Evolutionary conservation across 2,888 invertebrate genomes (phyloP), one percentile per base, ranked within the genome.

Genomic region (Melipona beecheii): DNA sequence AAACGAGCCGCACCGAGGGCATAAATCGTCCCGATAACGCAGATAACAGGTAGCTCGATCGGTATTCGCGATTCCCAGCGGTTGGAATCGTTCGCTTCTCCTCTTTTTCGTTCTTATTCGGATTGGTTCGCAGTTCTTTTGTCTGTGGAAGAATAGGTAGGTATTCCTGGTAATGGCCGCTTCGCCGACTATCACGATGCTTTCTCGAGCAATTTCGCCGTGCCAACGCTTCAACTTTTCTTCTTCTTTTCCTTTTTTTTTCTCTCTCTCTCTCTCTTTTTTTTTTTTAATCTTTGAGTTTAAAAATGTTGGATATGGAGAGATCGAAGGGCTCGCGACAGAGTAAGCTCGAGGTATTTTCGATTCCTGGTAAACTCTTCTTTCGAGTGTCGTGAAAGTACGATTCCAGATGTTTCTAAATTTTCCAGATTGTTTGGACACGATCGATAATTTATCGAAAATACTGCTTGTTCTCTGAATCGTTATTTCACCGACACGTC

Each of bases 21-120:
- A 87, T 89, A 87, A 84, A 87, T 88, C 82, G 87, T 85, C 31
- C 77, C 75, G 88, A 89, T 88, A 89, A 87, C 77, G 68, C 66
- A 71, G 86, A 86, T 88, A 88, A 89, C 74, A 56, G 54, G 27
- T 50, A 56, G 78, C 72, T 71, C 86, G 78, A 87, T 81, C 85
- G 79, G 82, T 76, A 88, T 86, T 83, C 86, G 86, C 84, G 84
- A 89, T 87, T 74, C 62, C 52, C 64, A 60, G 78, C 56, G 43
- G 43, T 24, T 11, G 43, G 77, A 83, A 77, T 69, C 72, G 77
- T 43, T 81, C 64, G 52, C 36, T 17, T 54, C 27, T 17, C 36
- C 24, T 15, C 60, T 66, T 31, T 75, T 72, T 52, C 66, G 60
- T 60, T 54, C 52, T 70, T 70, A 21, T 50, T 76, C 69, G 54